Base-by-base conservation (phyloP, 92 coral and sea anemone species). In the Plumapathes pennacea region DNA sequence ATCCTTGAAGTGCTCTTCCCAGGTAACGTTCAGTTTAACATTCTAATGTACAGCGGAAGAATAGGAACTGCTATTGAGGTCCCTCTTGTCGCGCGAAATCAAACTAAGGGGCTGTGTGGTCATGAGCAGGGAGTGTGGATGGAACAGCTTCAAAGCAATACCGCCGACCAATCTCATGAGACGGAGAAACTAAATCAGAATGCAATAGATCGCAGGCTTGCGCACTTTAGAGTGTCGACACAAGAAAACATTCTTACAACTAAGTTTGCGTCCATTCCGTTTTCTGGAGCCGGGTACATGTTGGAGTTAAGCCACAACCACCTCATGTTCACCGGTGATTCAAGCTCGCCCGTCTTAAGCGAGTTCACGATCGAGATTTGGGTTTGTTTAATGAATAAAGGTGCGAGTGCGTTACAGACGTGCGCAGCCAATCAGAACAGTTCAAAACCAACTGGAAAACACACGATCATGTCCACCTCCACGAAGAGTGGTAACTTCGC, bases 291-390 rank as follows among this genome's bases (percentile, higher is more conserved):
- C 48, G 98, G 96, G 2, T 92, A 71, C 62, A 84, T 85, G 89
- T 30, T 92, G 64, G 57, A 67, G 12, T 76, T 92, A 39, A 33
- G 71, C 32, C 59, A 64, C 25, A 84, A 60, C 20, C 76, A 80
- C 37, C 54, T 88, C 19, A 60, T 74, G 31, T 47, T 70, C 39
- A 75, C 54, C 24, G 57, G 82, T 27, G 73, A 73, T 57, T 36
- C 74, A 13, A 63, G 68, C 46, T 68, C 75, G 14, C 85, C 83
- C 7, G 55, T 53, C 29, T 86, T 92, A 17, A 78, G 72, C 25
- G 98, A 92, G 64, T 63, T 92, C 53, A 88, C 89, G 11, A 55
- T 92, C 54, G 98, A 92, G 62, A 17, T 88, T n/a, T 92, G 96
- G 96, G 76, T 88, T 17, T 87, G 95, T 46, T 53, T 82, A n/a